phyloP scores from a whole-genome alignment of 2,888 invertebrate genomes.

The Cepaea hortensis region DNA sequence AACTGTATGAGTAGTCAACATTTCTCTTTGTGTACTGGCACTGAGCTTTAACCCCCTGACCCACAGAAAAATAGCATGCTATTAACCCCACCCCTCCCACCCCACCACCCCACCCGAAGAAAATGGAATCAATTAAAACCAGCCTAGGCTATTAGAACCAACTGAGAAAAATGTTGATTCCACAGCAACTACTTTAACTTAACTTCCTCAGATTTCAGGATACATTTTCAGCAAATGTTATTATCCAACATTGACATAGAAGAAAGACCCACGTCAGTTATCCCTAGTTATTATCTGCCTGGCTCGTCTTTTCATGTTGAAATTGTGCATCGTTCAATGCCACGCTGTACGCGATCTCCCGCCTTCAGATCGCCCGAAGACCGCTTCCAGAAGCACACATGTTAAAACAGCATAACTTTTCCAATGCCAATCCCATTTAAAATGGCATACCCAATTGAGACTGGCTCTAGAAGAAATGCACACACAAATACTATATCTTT shows the following conservation, averaged over 20 bases:
- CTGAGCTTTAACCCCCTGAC: no score
- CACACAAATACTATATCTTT: neutral
- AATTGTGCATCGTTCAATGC: neutral
- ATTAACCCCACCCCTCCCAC: no score
- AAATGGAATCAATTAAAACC: no score
- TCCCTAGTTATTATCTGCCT: neutral
- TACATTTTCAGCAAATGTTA: neutral
- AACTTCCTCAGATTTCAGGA: neutral
- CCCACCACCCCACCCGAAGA: no score
- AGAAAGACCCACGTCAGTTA: neutral
- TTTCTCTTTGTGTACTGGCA: no score
- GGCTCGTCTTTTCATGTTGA: conserved; percentile 8
- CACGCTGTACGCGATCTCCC: neutral
- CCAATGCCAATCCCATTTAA: neutral
- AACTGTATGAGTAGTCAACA: no score
- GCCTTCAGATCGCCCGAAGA: neutral
- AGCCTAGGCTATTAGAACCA: no score
- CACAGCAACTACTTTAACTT: no score
- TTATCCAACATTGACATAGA: neutral
- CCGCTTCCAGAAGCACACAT: neutral
- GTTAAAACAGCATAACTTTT: neutral
- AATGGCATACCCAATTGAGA: conserved; percentile 1
- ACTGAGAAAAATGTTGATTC: no score
- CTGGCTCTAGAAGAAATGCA: neutral
- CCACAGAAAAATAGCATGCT: no score